Base-by-base conservation (phyloP, 2,113 vertebrate species). In the Alosa alosa region DNA sequence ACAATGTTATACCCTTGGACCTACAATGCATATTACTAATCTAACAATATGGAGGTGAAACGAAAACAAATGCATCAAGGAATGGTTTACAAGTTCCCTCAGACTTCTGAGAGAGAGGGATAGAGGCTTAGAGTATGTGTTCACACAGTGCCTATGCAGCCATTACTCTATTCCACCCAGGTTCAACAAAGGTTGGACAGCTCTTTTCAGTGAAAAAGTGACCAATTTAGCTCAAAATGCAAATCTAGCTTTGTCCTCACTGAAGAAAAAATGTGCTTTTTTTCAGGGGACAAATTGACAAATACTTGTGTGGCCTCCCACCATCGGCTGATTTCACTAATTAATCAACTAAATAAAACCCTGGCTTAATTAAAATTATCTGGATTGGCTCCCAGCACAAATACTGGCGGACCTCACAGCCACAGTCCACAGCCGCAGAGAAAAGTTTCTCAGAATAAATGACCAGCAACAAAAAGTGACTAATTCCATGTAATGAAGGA, bases 311-410 rank as follows among this genome's bases (percentile, higher is more conserved):
- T 92, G 91, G 90, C 93, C 93, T 94, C 92, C 93, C 91, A 90
- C 92, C 84, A 75, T 91, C 90, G 90, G 90, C 90, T 91, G 93
- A 94, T 93, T 94, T 93, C 91, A 91, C 92, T 93, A 92, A 95
- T 95, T 94, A 95, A 95, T 95, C 93, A 95, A 92, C 90, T 91
- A 90, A 91, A 93, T 91, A 92, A 93, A 93, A 94, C 92, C 87
- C 91, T 90, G 91, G 91, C 93, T 92, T 93, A 93, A 95, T 94
- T 95, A 93, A 94, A 94, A 91, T 90, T 89, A 90, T 91, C 87
- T 93, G 93, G 93, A 93, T 85, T 50, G 90, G 92, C 91, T 94
- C 92, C 92, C 89, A 86, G 91, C 91, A 86, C 90, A 86, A 88
- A 91, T 91, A 91, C 89, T 89, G 91, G 91, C 90, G 91, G 90